phyloP scores from a whole-genome alignment of 37 sponge, comb jelly and placozoan species.

The Bolinopsis microptera region DNA sequence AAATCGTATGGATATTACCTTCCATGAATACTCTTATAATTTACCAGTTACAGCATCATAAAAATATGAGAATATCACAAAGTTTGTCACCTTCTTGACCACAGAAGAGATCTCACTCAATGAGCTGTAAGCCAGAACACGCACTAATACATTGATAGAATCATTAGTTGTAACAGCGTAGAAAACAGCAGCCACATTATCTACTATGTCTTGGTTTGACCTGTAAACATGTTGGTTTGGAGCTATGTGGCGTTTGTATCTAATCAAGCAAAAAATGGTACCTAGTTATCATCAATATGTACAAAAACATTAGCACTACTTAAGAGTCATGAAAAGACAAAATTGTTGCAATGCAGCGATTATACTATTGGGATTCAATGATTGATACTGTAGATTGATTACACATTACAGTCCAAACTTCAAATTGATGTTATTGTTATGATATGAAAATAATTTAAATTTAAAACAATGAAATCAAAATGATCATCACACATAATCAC shows the following conservation, averaged over 20 bases:
- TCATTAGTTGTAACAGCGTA: constrained; percentile 54
- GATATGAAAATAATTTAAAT: no score
- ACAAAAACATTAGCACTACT: neutral
- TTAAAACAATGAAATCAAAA: neutral
- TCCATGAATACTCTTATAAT: no score
- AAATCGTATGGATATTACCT: no score
- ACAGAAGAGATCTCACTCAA: constrained; percentile 12
- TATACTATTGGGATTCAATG: no score
- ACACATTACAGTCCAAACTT: no score
- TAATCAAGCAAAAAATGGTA: no score
- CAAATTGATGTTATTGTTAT: no score
- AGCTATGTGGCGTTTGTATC: neutral
- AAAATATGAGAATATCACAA: neutral
- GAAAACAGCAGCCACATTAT: constrained; percentile 41
- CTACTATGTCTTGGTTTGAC: constrained; percentile 45
- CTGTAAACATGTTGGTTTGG: neutral
- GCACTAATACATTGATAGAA: neutral
- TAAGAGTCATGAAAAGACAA: neutral
- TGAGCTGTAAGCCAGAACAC: constrained; percentile 27
- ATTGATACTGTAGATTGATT: no score
- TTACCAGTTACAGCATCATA: no score
- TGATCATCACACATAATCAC: neutral
- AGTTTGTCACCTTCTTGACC: constrained; percentile 16
- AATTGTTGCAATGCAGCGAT: no score
- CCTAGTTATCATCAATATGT: no score